phyloP scores from a whole-genome alignment of 1,140 invertebrate species.

The Orchestia grillus region DNA sequence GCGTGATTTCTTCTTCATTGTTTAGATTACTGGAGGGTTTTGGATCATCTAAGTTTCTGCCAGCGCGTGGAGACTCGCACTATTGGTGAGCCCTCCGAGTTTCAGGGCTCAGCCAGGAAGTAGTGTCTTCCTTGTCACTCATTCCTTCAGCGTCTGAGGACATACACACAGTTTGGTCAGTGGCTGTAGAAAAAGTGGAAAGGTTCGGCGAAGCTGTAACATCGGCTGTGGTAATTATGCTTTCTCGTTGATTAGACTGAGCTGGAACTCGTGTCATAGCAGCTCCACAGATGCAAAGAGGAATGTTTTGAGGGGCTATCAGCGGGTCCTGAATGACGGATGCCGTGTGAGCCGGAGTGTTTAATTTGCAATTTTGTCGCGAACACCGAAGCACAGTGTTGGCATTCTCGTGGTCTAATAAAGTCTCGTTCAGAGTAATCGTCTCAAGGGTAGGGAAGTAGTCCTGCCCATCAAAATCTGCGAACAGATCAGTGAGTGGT shows the following conservation, averaged over 20 bases:
- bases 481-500: constrained; percentile 64
- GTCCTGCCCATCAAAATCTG: constrained; percentile 71
- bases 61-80: constrained; percentile 62
- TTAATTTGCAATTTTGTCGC: constrained; percentile 69
- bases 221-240: constrained; percentile 69
- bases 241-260: constrained; percentile 73
- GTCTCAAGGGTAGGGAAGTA: constrained; percentile 73
- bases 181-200: constrained; percentile 66
- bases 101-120: constrained; percentile 31
- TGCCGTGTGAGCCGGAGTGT: constrained; percentile 69
- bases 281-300: constrained; percentile 68
- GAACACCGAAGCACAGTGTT: constrained; percentile 65
- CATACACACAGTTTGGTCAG: constrained; percentile 63
- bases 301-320: constrained; percentile 56
- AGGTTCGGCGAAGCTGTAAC: constrained; percentile 63
- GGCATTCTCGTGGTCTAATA: constrained; percentile 67
- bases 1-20: constrained; percentile 70
- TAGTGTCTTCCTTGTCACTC: constrained; percentile 14
- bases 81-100: constrained; percentile 12
- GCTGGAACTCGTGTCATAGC: constrained; percentile 67
- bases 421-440: constrained; percentile 67
- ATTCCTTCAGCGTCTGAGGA: constrained; percentile 57
- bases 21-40: constrained; percentile 65
- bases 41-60: constrained; percentile 65
- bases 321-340: constrained; percentile 63